These are phyloP conservation scores for Anas acuta DNA, from an alignment of 2,797 vertebrate species.

Conservation along the genomic window DNA sequence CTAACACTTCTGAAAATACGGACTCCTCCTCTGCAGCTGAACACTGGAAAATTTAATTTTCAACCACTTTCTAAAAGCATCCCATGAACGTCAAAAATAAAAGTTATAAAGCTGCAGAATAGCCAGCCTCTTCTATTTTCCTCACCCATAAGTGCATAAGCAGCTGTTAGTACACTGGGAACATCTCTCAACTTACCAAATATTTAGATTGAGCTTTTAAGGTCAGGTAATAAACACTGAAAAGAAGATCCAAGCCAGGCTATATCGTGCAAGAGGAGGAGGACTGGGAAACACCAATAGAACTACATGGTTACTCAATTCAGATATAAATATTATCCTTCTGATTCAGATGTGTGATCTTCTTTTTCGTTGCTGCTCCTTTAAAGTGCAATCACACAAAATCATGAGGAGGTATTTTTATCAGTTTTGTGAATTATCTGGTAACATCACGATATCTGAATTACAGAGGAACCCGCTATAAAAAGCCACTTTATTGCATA, in stretches of 20 bases:
- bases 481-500: neutral
- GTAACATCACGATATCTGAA: neutral
- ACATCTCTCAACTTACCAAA: neutral
- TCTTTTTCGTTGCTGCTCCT: slow-evolving; percentile 4
- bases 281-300: slow-evolving; percentile 8
- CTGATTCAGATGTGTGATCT: slow-evolving; percentile 46
- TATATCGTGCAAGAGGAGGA: slow-evolving; percentile 3
- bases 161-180: neutral
- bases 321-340: slow-evolving; percentile 52
- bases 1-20: slow-evolving; percentile 28
- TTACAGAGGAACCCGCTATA: neutral
- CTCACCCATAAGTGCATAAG: neutral
- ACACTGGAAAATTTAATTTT: slow-evolving; percentile 21
- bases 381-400: slow-evolving; percentile 29
- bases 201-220: slow-evolving; percentile 24
- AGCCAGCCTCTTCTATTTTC: neutral
- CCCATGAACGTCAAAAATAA: neutral
- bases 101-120: neutral
- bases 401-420: slow-evolving; percentile 16
- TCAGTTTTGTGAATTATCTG: slow-evolving; percentile 9
- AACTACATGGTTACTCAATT: slow-evolving; percentile 33
- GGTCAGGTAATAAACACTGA: slow-evolving; percentile 10
- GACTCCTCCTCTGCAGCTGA: slow-evolving; percentile 27
- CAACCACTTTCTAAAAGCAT: neutral
- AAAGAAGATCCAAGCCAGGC: slow-evolving; percentile 1